Evolutionary conservation across 1,140 invertebrate genomes (phyloP), one percentile per base, ranked within the genome.

Genomic region (Mesaphorura yosii): DNA sequence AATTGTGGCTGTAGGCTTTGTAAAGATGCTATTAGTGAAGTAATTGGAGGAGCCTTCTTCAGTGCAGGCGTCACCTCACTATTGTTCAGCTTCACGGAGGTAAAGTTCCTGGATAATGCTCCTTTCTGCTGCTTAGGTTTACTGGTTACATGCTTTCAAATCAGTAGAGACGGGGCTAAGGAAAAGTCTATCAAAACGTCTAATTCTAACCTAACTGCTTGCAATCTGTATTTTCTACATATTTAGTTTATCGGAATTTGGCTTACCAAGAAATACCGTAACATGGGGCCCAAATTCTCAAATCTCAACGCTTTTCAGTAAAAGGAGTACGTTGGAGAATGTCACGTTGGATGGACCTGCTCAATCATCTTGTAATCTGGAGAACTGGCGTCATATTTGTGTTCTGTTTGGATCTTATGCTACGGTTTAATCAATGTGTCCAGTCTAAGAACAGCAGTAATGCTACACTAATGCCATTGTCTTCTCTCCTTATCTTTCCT

Each of bases 81-180:
- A 26, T 93, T 97, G 72, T 96, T 96, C 73, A 94, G 90, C 66
- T 95, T 96, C 68, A 93, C 90, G 45, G 91, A 97, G 87, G 92
- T 95, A 77, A 74, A 66, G 27, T 37, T n/a, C n/a, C 23, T 45
- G 14, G 7, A 65, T 31, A n/a, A n/a, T n/a, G n/a, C n/a, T 37
- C 37, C 1, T 29, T 37, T 41, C 27, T 22, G 31, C 12, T 48
- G n/a, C 31, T 40, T 19, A 44, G 23, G 34, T 39, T 25, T 49
- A 28, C 39, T 55, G 29, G 28, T 47, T 37, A 17, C 38, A 34
- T 20, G 12, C 27, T n/a, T 59, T 55, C n/a, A n/a, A n/a, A n/a
- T n/a, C n/a, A n/a, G n/a, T n/a, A n/a, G n/a, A n/a, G n/a, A n/a
- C n/a, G n/a, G n/a, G n/a, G n/a, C n/a, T n/a, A n/a, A n/a, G n/a